Evolutionary conservation across 2,888 invertebrate species (phyloP).

Genomic region (Papilio gigon): DNA sequence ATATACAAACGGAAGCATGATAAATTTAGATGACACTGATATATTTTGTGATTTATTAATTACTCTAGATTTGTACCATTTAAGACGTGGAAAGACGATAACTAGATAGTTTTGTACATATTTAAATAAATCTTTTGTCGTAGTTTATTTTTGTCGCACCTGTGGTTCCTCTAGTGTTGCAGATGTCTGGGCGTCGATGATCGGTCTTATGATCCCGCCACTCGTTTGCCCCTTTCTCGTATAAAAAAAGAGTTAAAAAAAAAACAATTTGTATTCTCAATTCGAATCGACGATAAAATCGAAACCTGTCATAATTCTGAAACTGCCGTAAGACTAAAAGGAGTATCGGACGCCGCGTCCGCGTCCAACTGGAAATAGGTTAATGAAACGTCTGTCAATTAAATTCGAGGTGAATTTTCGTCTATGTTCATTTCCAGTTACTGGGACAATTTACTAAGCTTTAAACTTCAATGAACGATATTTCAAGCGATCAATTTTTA

Average conservation of each 20-base stretch:
- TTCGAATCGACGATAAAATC: not conserved
- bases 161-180: too few species aligned
- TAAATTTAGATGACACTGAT: too few species aligned
- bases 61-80: too few species aligned
- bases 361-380: constrained; percentile 63
- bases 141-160: too few species aligned
- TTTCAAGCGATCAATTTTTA: not conserved
- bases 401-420: constrained; percentile 67
- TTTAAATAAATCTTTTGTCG: not conserved
- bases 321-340: constrained; percentile 11
- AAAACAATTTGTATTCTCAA: too few species aligned
- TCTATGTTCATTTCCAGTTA: constrained; percentile 65
- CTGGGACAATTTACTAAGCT: constrained; percentile 62
- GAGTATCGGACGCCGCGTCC: not conserved
- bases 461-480: not conserved
- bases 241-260: too few species aligned
- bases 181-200: too few species aligned
- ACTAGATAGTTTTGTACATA: not conserved
- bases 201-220: too few species aligned
- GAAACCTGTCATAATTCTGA: constrained; percentile 10
- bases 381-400: constrained; percentile 80
- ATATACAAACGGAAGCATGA: not conserved
- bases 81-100: too few species aligned
- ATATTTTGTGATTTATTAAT: too few species aligned
- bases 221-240: too few species aligned